Evolutionary conservation across 2,888 invertebrate genomes (phyloP).

Genomic region (Pandemis cinnamomeana): DNA sequence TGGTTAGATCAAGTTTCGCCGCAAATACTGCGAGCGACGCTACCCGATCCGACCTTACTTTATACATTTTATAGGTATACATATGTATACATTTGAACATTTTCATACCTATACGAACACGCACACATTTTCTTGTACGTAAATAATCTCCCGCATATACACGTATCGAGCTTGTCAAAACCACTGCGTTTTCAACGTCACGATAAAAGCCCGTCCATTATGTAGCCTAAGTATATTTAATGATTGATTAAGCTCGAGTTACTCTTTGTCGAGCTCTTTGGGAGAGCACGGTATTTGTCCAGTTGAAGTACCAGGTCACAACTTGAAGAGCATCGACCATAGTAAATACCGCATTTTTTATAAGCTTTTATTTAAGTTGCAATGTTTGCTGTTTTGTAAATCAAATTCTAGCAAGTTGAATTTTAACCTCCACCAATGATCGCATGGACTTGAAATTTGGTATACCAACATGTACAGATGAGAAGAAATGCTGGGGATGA

Average conservation of each 20-base stretch:
- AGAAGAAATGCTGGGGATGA: no score
- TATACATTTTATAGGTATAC: not conserved
- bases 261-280: conserved; percentile 24
- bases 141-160: not conserved
- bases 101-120: not conserved
- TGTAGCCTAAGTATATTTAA: conserved; percentile 21
- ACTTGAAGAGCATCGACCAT: not conserved
- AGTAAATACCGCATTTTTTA: no score
- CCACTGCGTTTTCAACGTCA: not conserved
- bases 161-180: not conserved
- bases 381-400: no score
- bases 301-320: conserved; percentile 12
- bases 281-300: conserved; percentile 11
- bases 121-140: not conserved
- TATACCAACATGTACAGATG: no score
- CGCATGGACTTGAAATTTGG: no score
- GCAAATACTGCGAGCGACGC: not conserved
- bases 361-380: no score
- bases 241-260: conserved; percentile 34
- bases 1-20: conserved; percentile 4
- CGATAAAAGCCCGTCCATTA: conserved; percentile 9
- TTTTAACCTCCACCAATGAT: no score
- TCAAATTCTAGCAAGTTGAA: no score
- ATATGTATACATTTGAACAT: not conserved
- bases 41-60: not conserved